Evolutionary conservation across 2,888 invertebrate genomes (phyloP), one percentile per base, ranked within the genome.

Genomic region (Orchesella flavescens): DNA sequence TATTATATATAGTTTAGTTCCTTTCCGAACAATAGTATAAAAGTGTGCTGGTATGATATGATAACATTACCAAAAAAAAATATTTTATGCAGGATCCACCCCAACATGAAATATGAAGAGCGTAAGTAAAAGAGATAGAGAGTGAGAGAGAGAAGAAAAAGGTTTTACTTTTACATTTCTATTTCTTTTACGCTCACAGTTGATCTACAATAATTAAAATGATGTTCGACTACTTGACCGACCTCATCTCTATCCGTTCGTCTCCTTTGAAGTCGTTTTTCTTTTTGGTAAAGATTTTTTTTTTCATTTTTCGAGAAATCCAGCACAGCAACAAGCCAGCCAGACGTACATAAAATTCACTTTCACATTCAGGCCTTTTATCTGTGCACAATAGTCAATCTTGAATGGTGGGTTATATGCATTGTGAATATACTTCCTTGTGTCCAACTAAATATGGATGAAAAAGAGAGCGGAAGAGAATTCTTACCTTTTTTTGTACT

Each of bases 301-400:
- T n/a, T n/a, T n/a, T n/a, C n/a, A n/a, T 3, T 10, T 34, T 46
- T 19, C 46, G 12, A 46, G 21, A 59, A 59, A 59, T 10, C 21
- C 17, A 19, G 59, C 10, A n/a, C n/a, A 21, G 3, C 15, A n/a
- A 23, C 49, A 69, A 69, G 69, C 24, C n/a, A 57, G 43, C 10
- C 17, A 57, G 13, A n/a, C 53, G 0, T n/a, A 57, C 53, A 3
- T n/a, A 57, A 72, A 72, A 34, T 53, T 69, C 55, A 49, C 68
- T 68, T 68, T 68, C 68, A 68, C 68, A 68, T 49, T 68, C 66
- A 68, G 12, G 0, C 21, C 46, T 19, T 21, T 46, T 19, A 68
- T 68, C 43, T 34, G 49, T 49, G 17, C 13, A 65, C 34, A 34
- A 34, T 34, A 7, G 3, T 34, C 34, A 34, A 34, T 34, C 34